These are phyloP conservation scores for Scatophagus argus DNA, from an alignment of 2,113 vertebrate genomes.

Conservation along the genomic window DNA sequence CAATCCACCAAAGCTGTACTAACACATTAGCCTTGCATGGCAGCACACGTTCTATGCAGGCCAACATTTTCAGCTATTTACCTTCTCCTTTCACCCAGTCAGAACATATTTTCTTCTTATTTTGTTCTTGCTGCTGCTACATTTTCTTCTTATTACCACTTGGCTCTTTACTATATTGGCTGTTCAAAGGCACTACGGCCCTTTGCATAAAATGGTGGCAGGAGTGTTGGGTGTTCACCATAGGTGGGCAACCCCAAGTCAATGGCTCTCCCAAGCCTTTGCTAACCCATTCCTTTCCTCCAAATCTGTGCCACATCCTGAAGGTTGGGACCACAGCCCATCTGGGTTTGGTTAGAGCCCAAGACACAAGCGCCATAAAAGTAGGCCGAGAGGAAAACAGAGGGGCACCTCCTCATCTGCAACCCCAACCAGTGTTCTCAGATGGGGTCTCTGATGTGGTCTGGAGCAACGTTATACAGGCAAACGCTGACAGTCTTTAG, in stretches of 20 bases:
- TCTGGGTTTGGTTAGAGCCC: constrained; percentile 75
- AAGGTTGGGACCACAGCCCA: constrained; percentile 74
- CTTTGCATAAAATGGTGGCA: constrained; percentile 17
- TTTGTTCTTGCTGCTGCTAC: constrained; percentile 1
- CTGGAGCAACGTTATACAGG: constrained; percentile 29
- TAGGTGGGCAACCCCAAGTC: constrained; percentile 68
- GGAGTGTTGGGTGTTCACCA: constrained; percentile 58
- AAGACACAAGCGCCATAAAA: constrained; percentile 71
- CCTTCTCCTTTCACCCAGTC: constrained; percentile 1
- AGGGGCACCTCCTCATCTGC: constrained; percentile 71
- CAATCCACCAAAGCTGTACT: neutral
- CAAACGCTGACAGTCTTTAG: constrained; percentile 40
- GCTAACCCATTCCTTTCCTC: constrained; percentile 52
- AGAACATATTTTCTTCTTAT: constrained; percentile 11
- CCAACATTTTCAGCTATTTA: constrained; percentile 35
- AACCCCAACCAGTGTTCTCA: constrained; percentile 50
- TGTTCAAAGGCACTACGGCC: constrained; percentile 34
- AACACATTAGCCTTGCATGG: constrained; percentile 24
- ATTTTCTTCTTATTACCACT: constrained; percentile 26
- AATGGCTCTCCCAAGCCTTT: constrained; percentile 53
- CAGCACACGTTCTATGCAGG: constrained; percentile 40
- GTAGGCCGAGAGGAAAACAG: constrained; percentile 59
- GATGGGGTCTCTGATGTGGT: constrained; percentile 68
- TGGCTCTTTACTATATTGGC: constrained; percentile 15
- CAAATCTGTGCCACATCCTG: constrained; percentile 76